These are phyloP conservation scores for Lucilia sericata DNA, from an alignment of 1,140 invertebrate species.

Conservation along the genomic window DNA sequence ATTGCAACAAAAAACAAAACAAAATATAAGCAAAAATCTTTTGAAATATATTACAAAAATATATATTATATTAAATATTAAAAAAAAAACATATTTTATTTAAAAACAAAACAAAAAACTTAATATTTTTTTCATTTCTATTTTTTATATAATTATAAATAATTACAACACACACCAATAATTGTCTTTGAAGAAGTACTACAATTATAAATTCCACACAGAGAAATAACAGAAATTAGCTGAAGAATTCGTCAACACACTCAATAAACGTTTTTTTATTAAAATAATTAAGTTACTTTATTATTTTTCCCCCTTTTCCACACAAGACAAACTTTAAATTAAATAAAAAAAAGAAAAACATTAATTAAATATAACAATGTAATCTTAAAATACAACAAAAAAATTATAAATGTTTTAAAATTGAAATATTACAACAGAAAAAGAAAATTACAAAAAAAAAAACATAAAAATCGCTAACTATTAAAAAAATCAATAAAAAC, in stretches of 20 bases:
- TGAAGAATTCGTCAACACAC: background rate
- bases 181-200: slow-evolving; percentile 10
- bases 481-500: slow-evolving; percentile 38
- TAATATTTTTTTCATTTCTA: slow-evolving; percentile 16
- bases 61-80: slow-evolving; percentile 38
- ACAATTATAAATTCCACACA: background rate
- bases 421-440: slow-evolving; percentile 33
- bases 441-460: slow-evolving; percentile 1
- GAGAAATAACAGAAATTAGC: slow-evolving; percentile 7
- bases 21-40: slow-evolving; percentile 44
- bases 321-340: background rate
- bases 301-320: background rate
- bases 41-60: slow-evolving; percentile 44
- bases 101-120: slow-evolving; percentile 23
- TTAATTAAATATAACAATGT: slow-evolving; percentile 2
- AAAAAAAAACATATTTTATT: slow-evolving; percentile 35
- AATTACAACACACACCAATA: background rate
- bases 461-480: slow-evolving; percentile 34
- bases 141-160: slow-evolving; percentile 10
- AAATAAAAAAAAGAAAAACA: background rate
- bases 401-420: slow-evolving; percentile 41
- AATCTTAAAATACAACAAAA: slow-evolving; percentile 18
- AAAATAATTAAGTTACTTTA: background rate
- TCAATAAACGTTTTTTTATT: background rate
- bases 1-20: slow-evolving; percentile 50